Conservation (phyloP, 2,797 vertebrate genomes). For the Craterocephalus amniculus region DNA sequence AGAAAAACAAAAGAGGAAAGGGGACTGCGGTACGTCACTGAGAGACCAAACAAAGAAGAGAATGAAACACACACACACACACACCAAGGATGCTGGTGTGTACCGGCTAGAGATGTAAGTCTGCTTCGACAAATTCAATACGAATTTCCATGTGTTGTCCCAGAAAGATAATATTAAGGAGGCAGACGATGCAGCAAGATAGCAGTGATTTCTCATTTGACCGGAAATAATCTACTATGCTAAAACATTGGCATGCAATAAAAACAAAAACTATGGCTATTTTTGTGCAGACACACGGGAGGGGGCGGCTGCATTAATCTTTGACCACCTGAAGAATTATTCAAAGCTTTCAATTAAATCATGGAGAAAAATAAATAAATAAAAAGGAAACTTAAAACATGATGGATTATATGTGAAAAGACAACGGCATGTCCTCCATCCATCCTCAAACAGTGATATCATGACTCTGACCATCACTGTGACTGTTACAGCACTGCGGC, state of each 20-base stretch:
- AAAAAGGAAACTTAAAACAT: constrained; percentile 18
- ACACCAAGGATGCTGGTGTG: constrained; percentile 55
- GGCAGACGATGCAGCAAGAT: constrained; percentile 21
- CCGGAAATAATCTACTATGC: constrained; percentile 17
- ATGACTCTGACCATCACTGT: constrained; percentile 32
- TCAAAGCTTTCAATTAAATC: constrained; percentile 16
- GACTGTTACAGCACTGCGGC: constrained; percentile 24
- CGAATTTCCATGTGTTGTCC: constrained; percentile 50
- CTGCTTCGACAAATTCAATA: constrained; percentile 48
- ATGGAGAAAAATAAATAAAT: constrained; percentile 9
- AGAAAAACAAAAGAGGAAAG: constrained; percentile 78
- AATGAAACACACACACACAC: constrained; percentile 51
- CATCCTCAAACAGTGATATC: constrained; percentile 29
- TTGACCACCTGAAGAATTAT: constrained; percentile 10
- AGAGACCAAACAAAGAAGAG: constrained; percentile 75
- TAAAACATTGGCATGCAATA: constrained; percentile 5
- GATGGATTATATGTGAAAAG: constrained; percentile 40
- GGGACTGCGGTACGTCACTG: constrained; percentile 74
- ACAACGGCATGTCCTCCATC: constrained; percentile 16
- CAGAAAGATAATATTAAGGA: constrained; percentile 21
- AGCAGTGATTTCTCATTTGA: constrained; percentile 32
- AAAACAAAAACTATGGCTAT: not conserved
- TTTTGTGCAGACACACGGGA: not conserved
- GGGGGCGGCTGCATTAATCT: constrained; percentile 5
- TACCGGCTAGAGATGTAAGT: constrained; percentile 43